Conservation (phyloP, 2,113 vertebrate genomes). For the Picathartes gymnocephalus region DNA sequence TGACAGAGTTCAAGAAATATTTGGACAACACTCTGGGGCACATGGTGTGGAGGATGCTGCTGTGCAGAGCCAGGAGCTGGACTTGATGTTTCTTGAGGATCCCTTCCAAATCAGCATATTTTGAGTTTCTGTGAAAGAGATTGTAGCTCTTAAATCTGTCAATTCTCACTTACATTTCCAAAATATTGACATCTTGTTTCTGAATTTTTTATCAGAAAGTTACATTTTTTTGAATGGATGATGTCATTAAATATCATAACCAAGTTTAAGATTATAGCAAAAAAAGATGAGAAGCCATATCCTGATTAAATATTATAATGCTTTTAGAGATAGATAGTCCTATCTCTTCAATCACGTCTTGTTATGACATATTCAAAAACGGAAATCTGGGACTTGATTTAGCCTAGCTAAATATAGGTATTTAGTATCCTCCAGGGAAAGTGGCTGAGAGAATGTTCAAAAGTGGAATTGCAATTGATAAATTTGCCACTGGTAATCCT, state of each 20-base stretch:
- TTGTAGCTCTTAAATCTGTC: background rate
- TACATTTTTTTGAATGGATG: background rate
- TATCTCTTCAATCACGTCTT: background rate
- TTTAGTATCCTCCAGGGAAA: background rate
- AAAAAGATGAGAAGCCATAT: background rate
- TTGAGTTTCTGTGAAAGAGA: background rate
- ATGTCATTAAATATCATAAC: background rate
- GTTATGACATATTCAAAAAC: background rate
- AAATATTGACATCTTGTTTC: background rate
- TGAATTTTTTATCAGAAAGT: background rate
- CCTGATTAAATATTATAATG: background rate
- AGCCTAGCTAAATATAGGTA: background rate
- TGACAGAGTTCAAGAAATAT: background rate
- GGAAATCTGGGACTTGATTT: background rate
- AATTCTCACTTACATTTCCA: background rate
- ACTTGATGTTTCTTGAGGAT: background rate
- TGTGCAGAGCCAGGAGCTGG: background rate
- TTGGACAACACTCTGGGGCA: background rate
- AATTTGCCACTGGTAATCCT: background rate
- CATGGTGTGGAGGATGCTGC: background rate
- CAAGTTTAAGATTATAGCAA: background rate
- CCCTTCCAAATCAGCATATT: background rate
- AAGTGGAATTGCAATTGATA: background rate
- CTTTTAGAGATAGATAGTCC: background rate
- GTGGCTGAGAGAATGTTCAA: background rate